A percentile compares a stretch with the other conserved stretches of the same genome.
These are phyloP conservation scores for Caenorhabditis sulstoni DNA, from an alignment of 2,888 invertebrate genomes.

Conservation along the genomic window DNA sequence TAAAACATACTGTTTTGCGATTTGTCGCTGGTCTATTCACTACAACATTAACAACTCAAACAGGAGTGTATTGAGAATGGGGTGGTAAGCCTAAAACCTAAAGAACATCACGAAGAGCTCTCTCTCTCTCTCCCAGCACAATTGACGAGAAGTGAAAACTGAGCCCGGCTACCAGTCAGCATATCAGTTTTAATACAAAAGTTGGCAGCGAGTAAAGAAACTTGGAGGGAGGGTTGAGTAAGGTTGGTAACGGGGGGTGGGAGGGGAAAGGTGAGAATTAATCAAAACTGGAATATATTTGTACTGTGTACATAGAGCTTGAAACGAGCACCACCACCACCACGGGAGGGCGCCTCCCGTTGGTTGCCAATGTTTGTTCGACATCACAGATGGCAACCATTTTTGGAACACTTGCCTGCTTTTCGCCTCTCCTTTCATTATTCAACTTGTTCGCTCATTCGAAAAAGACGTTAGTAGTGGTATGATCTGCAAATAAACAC, in stretches of 20 bases:
- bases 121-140: too few relatives aligned
- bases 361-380: conserved; percentile 40
- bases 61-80: too few relatives aligned
- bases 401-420: conserved; percentile 43
- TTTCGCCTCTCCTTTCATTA: neutral
- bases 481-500: conserved; percentile 56
- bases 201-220: conserved; percentile 34
- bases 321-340: conserved; percentile 31
- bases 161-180: neutral
- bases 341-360: neutral
- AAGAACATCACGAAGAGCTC: conserved; percentile 18
- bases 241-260: conserved; percentile 24
- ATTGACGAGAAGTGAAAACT: neutral
- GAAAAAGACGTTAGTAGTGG: conserved; percentile 11
- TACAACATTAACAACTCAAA: conserved; percentile 30
- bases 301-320: conserved; percentile 61
- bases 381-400: conserved; percentile 49
- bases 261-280: conserved; percentile 57
- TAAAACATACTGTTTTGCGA: conserved; percentile 15
- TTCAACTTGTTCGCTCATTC: neutral
- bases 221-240: conserved; percentile 27
- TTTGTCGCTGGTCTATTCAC: conserved; percentile 19
- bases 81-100: neutral
- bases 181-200: conserved; percentile 40
- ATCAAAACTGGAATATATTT: conserved; percentile 64